Conservation (phyloP, 2,888 invertebrate genomes). For the Augochlorella aurata region DNA sequence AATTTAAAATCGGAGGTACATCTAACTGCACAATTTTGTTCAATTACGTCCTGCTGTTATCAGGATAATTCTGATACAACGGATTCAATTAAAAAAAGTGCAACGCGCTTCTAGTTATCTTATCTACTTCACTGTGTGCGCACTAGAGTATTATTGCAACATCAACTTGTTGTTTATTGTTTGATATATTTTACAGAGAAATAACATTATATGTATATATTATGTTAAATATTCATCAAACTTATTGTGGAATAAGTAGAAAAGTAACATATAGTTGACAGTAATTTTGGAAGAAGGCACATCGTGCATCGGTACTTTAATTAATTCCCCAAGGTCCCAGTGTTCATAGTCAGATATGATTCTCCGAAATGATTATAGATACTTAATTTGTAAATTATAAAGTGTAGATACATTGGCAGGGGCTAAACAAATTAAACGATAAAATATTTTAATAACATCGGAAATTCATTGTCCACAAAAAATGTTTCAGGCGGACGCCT, state of each 20-base stretch:
- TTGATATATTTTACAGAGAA: constrained; percentile 39
- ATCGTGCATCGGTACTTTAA: constrained; percentile 45
- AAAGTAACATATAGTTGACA: constrained; percentile 61
- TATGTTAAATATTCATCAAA: constrained; percentile 28
- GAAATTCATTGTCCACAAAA: constrained; percentile 67
- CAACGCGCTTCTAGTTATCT: constrained; percentile 35
- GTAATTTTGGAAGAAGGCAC: constrained; percentile 39
- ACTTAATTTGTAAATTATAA: constrained; percentile 56
- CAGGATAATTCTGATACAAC: constrained; percentile 6
- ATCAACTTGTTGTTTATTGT: constrained; percentile 50
- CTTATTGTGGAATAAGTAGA: constrained; percentile 68
- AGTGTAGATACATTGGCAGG: constrained; percentile 63
- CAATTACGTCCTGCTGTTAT: constrained; percentile 12
- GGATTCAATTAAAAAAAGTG: constrained; percentile 18
- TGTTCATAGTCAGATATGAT: constrained; percentile 48
- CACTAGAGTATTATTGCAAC: constrained; percentile 24
- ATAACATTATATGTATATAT: constrained; percentile 16
- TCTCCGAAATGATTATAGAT: constrained; percentile 41
- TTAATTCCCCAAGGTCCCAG: constrained; percentile 62
- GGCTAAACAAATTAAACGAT: constrained; percentile 68
- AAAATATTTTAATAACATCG: constrained; percentile 72
- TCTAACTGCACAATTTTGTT: constrained; percentile 24
- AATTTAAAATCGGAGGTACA: constrained; percentile 19
- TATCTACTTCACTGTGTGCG: constrained; percentile 34
- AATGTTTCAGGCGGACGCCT: constrained; percentile 48